phyloP scores from a whole-genome alignment of 2,888 invertebrate genomes.

The Drosophila algonquin region DNA sequence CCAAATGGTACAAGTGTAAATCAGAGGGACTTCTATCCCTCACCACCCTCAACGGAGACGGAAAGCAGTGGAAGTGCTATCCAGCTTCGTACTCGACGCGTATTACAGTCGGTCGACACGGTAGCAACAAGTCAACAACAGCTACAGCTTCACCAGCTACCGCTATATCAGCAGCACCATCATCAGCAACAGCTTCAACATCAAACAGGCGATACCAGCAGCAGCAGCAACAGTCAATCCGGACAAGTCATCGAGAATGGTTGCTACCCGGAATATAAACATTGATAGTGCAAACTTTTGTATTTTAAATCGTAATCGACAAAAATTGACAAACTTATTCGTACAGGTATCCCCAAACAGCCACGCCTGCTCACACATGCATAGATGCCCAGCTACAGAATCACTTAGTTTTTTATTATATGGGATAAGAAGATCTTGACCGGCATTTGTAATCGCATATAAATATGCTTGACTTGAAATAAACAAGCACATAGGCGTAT shows the following conservation, averaged over 20 bases:
- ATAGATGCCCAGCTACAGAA: slow-evolving; percentile 10
- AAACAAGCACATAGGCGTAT: slow-evolving; percentile 30
- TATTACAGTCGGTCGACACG: slow-evolving; percentile 73
- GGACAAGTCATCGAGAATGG: slow-evolving; percentile 86
- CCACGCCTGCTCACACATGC: slow-evolving; percentile 5
- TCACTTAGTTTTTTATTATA: slow-evolving; percentile 16
- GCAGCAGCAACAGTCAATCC: slow-evolving; percentile 84
- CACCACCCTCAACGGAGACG: slow-evolving; percentile 85
- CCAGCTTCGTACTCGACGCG: slow-evolving; percentile 81
- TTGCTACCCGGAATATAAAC: slow-evolving; percentile 90
- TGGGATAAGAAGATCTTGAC: neutral
- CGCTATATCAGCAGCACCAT: slow-evolving; percentile 60
- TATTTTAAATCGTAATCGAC: slow-evolving; percentile 12
- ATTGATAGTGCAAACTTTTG: slow-evolving; percentile 86
- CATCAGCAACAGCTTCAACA: slow-evolving; percentile 69
- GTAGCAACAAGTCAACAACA: slow-evolving; percentile 79
- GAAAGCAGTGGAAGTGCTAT: slow-evolving; percentile 86
- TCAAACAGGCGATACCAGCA: slow-evolving; percentile 84
- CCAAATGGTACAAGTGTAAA: slow-evolving; percentile 84
- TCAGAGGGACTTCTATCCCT: slow-evolving; percentile 85
- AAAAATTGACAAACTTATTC: slow-evolving; percentile 30
- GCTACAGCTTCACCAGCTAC: slow-evolving; percentile 69
- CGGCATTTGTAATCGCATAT: slow-evolving; percentile 34
- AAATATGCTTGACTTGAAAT: slow-evolving; percentile 41
- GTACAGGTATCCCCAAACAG: slow-evolving; percentile 40